phyloP scores from a whole-genome alignment of 2,113 vertebrate species.

The Saimiri boliviensis region DNA sequence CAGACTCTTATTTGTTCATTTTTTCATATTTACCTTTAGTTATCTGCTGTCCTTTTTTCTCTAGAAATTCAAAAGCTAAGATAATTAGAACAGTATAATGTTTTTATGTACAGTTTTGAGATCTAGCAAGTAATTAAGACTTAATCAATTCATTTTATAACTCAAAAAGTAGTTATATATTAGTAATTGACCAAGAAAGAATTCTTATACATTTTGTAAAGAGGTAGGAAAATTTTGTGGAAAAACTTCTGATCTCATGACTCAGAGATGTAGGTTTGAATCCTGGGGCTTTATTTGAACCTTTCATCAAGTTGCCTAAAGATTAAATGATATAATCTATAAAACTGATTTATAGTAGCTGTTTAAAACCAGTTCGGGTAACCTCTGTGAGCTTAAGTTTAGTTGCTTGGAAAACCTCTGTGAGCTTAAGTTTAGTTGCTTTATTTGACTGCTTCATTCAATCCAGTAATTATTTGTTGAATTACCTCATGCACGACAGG shows the following conservation, averaged over 20 bases:
- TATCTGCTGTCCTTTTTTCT: conserved; percentile 77
- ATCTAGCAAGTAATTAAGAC: conserved; percentile 10
- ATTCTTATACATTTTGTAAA: not conserved
- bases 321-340: not conserved
- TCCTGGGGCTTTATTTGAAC: not conserved
- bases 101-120: conserved; percentile 59
- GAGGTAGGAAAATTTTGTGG: not conserved
- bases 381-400: not conserved
- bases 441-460: not conserved
- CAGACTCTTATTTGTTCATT: conserved; percentile 82
- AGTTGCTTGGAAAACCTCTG: conserved; percentile 5
- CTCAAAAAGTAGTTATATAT: conserved; percentile 3
- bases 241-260: not conserved
- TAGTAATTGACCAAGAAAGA: not conserved
- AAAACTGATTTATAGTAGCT: not conserved
- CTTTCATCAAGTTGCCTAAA: not conserved
- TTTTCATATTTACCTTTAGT: conserved; percentile 80
- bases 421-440: not conserved
- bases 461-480: not conserved
- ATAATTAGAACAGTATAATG: conserved; percentile 70
- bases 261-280: not conserved
- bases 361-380: not conserved
- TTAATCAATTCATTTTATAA: conserved; percentile 53
- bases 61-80: conserved; percentile 76
- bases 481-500: not conserved